A percentile compares a stretch with the other conserved stretches of the same genome.
Conservation (phyloP, 2,113 vertebrate species). For the Protobothrops mucrosquamatus region DNA sequence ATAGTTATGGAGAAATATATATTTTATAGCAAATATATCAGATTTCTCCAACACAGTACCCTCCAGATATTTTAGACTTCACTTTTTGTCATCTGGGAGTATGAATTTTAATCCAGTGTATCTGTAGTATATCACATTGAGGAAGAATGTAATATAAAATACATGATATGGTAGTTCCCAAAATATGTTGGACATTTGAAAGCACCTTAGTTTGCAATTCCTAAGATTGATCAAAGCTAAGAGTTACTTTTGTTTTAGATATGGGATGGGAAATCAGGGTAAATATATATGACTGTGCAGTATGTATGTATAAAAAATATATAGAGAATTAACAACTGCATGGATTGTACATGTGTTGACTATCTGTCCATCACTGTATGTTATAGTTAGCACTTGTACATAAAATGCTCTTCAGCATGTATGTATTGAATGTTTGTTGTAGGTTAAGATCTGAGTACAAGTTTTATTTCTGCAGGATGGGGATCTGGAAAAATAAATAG, state of each 20-base stretch:
- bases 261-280: background rate
- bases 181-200: background rate
- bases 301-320: background rate
- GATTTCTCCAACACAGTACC: background rate
- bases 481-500: background rate
- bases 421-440: fast-evolving
- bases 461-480: background rate
- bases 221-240: no score
- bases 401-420: fast-evolving
- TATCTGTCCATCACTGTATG: background rate
- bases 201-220: background rate
- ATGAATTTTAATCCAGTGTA: background rate
- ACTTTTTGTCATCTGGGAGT: background rate
- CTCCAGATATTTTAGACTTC: background rate
- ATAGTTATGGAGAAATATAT: background rate
- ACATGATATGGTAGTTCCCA: background rate
- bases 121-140: background rate
- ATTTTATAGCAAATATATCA: background rate
- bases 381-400: background rate
- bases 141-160: background rate
- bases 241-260: background rate
- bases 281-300: background rate
- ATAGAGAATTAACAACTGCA: background rate
- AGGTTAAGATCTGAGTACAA: background rate
- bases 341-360: background rate